phyloP scores from a whole-genome alignment of 2,797 vertebrate genomes.

The Bradypodion ventrale region DNA sequence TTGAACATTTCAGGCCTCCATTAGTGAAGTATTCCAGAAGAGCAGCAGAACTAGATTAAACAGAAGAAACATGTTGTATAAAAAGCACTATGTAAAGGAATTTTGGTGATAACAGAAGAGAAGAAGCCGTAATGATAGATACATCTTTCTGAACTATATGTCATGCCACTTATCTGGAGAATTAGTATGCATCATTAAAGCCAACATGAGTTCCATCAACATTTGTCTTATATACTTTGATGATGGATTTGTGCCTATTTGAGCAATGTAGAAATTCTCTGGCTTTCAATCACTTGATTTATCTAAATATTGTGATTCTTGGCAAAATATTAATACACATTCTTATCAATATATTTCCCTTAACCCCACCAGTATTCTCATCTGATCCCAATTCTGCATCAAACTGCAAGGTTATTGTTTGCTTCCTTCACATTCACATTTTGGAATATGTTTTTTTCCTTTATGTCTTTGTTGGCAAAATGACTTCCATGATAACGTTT shows the following conservation, averaged over 20 bases:
- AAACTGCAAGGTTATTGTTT: neutral
- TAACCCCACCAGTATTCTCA: neutral
- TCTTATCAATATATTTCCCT: neutral
- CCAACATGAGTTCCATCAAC: slow-evolving; percentile 33
- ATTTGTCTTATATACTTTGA: slow-evolving; percentile 44
- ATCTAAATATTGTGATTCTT: slow-evolving; percentile 52
- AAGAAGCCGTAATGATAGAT: slow-evolving; percentile 6
- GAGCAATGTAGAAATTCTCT: slow-evolving; percentile 39
- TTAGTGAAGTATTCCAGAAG: slow-evolving; percentile 11
- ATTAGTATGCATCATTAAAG: slow-evolving; percentile 22
- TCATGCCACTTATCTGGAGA: neutral
- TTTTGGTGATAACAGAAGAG: slow-evolving; percentile 7
- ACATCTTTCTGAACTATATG: neutral
- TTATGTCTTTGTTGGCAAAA: too few species aligned
- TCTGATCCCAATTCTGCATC: neutral
- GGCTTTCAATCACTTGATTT: slow-evolving; percentile 52
- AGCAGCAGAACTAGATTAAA: neutral
- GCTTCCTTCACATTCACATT: neutral
- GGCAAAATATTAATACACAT: slow-evolving; percentile 32
- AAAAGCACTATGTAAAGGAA: slow-evolving; percentile 16
- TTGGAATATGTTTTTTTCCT: neutral
- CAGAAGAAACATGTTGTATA: neutral
- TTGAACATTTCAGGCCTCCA: neutral
- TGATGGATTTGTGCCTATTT: slow-evolving; percentile 50
- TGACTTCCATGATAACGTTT: too few species aligned